phyloP scores from a whole-genome alignment of 2,888 invertebrate genomes.

The Aromia moschata region DNA sequence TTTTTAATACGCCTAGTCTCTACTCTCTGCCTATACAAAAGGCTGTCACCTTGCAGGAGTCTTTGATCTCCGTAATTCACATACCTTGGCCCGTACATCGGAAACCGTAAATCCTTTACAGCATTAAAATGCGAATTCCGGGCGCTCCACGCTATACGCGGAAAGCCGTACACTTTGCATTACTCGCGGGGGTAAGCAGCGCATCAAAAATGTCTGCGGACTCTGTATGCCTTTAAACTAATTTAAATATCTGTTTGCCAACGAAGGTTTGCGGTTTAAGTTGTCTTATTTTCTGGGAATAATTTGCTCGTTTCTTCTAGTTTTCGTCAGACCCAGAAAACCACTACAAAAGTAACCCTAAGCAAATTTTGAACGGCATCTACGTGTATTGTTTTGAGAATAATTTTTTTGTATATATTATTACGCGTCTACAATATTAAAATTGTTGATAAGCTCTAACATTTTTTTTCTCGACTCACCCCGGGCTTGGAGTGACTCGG shows the following conservation, averaged over 20 bases:
- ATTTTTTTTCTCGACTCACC: too few species aligned
- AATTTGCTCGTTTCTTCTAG: too few species aligned
- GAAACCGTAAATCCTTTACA: conserved; percentile 22
- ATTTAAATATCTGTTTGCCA: background rate
- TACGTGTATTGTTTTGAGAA: too few species aligned
- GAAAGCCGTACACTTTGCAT: conserved; percentile 3
- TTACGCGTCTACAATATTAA: too few species aligned
- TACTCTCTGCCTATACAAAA: conserved; percentile 18
- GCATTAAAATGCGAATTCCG: conserved; percentile 25
- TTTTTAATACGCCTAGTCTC: conserved; percentile 16
- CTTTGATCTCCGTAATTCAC: conserved; percentile 29
- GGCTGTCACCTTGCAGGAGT: conserved; percentile 19
- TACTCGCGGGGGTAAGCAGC: conserved; percentile 2
- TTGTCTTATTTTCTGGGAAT: too few species aligned
- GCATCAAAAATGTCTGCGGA: background rate
- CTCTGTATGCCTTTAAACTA: background rate
- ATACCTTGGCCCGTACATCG: conserved; percentile 28
- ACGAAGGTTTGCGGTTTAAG: too few species aligned
- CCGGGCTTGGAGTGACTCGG: too few species aligned
- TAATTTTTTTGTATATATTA: too few species aligned
- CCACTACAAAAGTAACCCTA: too few species aligned
- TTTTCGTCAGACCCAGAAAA: too few species aligned
- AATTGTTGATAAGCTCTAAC: too few species aligned
- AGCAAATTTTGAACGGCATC: too few species aligned
- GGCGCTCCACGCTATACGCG: conserved; percentile 7